A percentile compares a stretch with the other conserved stretches of the same genome.
Conservation (phyloP, 2,888 invertebrate genomes). For the Apodemia mormo region DNA sequence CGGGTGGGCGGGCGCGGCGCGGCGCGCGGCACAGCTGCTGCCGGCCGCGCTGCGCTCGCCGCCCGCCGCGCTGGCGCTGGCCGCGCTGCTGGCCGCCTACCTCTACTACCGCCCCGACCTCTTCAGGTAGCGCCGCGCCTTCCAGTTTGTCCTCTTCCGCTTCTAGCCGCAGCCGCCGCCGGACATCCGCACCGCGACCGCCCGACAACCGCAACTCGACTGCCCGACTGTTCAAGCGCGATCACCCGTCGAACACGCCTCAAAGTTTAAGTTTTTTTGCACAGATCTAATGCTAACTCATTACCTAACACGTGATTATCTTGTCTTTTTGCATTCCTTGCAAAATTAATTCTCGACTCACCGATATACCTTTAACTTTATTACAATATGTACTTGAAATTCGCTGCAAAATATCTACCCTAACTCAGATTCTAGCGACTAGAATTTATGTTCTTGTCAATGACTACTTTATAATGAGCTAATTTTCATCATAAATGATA, state of each 20-base stretch:
- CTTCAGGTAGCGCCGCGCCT: conserved; percentile 65
- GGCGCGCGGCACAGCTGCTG: conserved; percentile 44
- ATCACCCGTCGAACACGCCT: background rate
- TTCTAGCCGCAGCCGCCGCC: conserved; percentile 40
- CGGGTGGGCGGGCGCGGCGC: conserved; percentile 52
- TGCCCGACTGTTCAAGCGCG: background rate
- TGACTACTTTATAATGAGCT: too few relatives aligned
- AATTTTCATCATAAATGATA: too few relatives aligned
- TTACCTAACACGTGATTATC: background rate
- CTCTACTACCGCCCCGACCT: conserved; percentile 81
- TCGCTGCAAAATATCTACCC: too few relatives aligned
- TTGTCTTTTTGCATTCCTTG: background rate
- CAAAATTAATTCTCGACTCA: too few relatives aligned
- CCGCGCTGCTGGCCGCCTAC: conserved; percentile 81
- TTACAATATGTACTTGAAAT: too few relatives aligned
- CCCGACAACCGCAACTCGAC: background rate
- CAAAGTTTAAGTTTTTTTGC: background rate
- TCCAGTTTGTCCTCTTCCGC: conserved; percentile 69
- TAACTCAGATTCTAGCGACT: too few relatives aligned
- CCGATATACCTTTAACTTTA: too few relatives aligned
- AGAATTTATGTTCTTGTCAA: too few relatives aligned
- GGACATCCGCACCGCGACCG: background rate
- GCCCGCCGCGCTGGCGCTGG: conserved; percentile 74
- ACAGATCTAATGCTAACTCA: too few relatives aligned
- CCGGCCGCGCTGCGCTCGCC: conserved; percentile 44